Evolutionary conservation across 2,797 vertebrate species (phyloP), one percentile per base, ranked within the genome.

Genomic region (Microctenopoma steveboyesi): DNA sequence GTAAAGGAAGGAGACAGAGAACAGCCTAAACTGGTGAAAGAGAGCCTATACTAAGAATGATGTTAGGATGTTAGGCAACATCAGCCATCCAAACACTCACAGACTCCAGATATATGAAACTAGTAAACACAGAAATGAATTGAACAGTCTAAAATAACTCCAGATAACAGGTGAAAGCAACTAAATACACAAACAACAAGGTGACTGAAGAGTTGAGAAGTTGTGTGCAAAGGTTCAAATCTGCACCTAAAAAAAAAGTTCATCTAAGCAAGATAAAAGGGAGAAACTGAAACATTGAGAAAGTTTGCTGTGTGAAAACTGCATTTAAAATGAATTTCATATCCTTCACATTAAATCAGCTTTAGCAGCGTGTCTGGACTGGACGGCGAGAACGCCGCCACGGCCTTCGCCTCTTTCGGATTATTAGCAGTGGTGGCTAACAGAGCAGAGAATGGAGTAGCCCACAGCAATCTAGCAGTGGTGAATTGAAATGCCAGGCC

Each of bases 401-500:
- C 10, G 54, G 59, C 70, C 74, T 64, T 43, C 6, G 35, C 64
- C 74, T 69, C 69, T 54, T 27, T 49, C 49, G n/a, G 74, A 62
- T 86, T 84, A 84, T 89, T 82, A 86, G 82, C 76, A 58, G 69
- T 65, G 18, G 78, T 75, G 80, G 89, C 89, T 86, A 89, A 81
- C 79, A 53, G 90, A 89, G 76, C 78, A 74, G 88, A 90, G 89
- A 83, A 88, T 76, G 59, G 74, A 75, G 66, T 77, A 74, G 87
- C 83, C 86, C 74, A 74, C 74, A 74, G 84, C 88, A 88, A 91
- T 91, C 86, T 79, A 63, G 49, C 84, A 54, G 28, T 60, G 88
- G 78, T 83, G 84, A 87, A 93, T 90, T 83, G 90, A 91, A 91
- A 91, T 91, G 86, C 88, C 87, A 85, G 76, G 81, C 83, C 75